Percentiles rank a stretch among this genome's conserved stretches.
Conservation (phyloP, 1,140 invertebrate genomes). For the Scylla paramamosain region DNA sequence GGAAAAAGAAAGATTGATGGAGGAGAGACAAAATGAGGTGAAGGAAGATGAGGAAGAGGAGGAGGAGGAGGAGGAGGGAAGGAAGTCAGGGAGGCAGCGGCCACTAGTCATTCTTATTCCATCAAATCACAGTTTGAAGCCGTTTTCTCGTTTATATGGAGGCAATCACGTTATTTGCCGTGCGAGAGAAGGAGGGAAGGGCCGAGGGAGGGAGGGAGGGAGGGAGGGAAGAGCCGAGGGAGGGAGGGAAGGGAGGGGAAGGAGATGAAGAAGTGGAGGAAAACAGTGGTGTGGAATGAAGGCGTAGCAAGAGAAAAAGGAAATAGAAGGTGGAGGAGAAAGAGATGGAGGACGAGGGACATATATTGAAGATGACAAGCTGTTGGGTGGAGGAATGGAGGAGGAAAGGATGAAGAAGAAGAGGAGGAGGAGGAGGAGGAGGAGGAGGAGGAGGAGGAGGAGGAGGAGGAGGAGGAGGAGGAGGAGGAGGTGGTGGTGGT, state of each 20-base stretch:
- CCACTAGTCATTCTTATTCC: slow-evolving; percentile 74
- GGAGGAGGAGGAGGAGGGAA: background rate
- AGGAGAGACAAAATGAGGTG: background rate
- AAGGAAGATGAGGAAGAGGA: background rate
- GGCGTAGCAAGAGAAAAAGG: background rate
- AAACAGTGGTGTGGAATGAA: background rate
- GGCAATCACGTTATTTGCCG: slow-evolving; percentile 74
- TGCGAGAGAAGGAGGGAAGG: background rate
- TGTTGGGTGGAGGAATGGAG: too few species aligned
- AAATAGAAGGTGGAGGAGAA: background rate
- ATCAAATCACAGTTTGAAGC: slow-evolving; percentile 76
- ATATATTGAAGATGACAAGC: background rate
- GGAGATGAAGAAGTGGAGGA: background rate
- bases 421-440: background rate
- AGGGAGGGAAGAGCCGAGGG: background rate
- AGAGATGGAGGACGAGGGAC: background rate
- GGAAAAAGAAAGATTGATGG: background rate
- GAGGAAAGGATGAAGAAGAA: too few species aligned
- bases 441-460: too few species aligned
- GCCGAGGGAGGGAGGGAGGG: background rate
- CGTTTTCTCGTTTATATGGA: slow-evolving; percentile 76
- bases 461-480: background rate
- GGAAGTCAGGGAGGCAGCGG: slow-evolving; percentile 4
- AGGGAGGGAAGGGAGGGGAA: background rate
- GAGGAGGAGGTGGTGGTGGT: background rate